Conservation (phyloP, 2,888 invertebrate species). For the Phyllotreta cruciferae region DNA sequence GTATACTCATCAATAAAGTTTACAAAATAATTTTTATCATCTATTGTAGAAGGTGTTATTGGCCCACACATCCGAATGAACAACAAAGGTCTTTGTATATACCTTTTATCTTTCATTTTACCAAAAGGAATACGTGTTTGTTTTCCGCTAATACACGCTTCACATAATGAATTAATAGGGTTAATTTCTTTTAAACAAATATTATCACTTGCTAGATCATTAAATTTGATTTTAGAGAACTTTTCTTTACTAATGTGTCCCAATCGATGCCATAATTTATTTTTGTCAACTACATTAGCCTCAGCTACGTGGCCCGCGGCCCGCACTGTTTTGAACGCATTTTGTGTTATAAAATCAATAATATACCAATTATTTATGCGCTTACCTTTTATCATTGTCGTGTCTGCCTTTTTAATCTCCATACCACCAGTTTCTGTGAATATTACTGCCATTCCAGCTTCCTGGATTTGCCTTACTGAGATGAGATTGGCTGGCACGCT, state of each 20-base stretch:
- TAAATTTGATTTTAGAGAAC: conserved; percentile 12
- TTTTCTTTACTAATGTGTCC: conserved; percentile 23
- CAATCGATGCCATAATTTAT: conserved; percentile 26
- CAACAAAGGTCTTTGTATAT: conserved; percentile 21
- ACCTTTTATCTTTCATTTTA: conserved; percentile 30
- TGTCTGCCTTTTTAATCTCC: conserved; percentile 37
- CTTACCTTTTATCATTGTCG: conserved; percentile 44
- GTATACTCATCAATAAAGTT: conserved; percentile 53
- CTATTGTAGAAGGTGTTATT: conserved; percentile 34
- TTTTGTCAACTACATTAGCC: conserved; percentile 21
- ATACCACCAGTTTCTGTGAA: conserved; percentile 28
- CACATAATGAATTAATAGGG: conserved; percentile 31
- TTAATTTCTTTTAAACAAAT: conserved; percentile 24
- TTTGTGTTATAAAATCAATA: too few species aligned
- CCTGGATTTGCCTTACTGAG: too few species aligned
- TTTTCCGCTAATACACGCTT: conserved; percentile 36
- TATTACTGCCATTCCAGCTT: too few species aligned
- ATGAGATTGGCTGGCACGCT: too few species aligned
- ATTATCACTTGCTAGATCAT: conserved; percentile 12
- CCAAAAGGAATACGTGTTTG: conserved; percentile 34
- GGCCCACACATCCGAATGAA: conserved; percentile 28
- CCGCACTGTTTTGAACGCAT: neutral
- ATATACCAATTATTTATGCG: conserved; percentile 36
- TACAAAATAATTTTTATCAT: conserved; percentile 52
- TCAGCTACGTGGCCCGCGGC: neutral